Evolutionary conservation across 2,113 vertebrate genomes (phyloP).

Genomic region (pig (Sus scrofa)): T2T-Sscrofa CM000815.6:113244501-113245000

Average conservation of each 20-base stretch:
- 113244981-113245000: neutral
- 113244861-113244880: neutral
- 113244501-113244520: neutral
- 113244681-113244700: neutral
- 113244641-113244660: neutral
- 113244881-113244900: neutral
- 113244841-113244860: neutral
- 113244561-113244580: conserved; percentile 74
- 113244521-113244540: neutral
- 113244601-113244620: conserved; percentile 18
- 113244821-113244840: neutral
- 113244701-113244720: neutral
- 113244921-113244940: neutral
- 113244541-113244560: conserved; percentile 79
- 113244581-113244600: conserved; percentile 68
- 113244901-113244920: no score
- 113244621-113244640: neutral
- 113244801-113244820: conserved; percentile 12
- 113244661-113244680: neutral
- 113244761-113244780: neutral
- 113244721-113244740: neutral
- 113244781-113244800: neutral
- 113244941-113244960: conserved; percentile 11
- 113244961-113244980: neutral
- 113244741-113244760: neutral